A percentile compares a stretch with the other conserved stretches of the same genome.
Evolutionary conservation across 2,888 invertebrate species (phyloP).

Genomic region (Philhelius pedissequus): DNA sequence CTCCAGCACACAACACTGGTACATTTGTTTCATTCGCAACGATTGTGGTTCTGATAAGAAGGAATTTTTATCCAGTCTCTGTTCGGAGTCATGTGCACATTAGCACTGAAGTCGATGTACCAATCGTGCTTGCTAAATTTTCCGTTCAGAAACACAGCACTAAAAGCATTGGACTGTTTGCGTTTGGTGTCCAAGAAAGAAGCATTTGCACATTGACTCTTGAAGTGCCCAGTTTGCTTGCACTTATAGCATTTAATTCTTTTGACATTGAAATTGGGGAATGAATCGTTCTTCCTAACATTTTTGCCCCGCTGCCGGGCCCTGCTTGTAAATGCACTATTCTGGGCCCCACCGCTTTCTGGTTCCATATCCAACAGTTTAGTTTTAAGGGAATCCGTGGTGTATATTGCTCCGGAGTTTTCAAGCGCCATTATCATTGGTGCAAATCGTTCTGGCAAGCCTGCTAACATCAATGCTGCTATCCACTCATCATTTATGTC

Average conservation of each 20-base stretch:
- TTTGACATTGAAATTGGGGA: too few species aligned
- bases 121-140: conserved; percentile 55
- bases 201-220: neutral
- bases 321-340: neutral
- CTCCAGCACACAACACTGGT: too few species aligned
- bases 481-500: neutral
- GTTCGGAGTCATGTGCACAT: conserved; percentile 66
- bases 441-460: neutral
- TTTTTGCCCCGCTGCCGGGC: neutral
- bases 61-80: too few species aligned
- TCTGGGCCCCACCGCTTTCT: neutral
- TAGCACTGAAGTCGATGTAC: conserved; percentile 70
- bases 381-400: neutral
- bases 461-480: neutral
- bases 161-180: conserved; percentile 68
- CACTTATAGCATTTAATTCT: neutral
- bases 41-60: too few species aligned
- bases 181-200: neutral
- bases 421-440: neutral
- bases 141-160: conserved; percentile 53
- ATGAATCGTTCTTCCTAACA: too few species aligned
- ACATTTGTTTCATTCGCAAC: too few species aligned
- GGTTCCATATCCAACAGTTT: neutral
- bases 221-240: too few species aligned
- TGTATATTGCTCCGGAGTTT: neutral